Evolutionary conservation across 1,140 invertebrate genomes (phyloP), one percentile per base, ranked within the genome.

Genomic region (Lasioglossum baleicum): DNA sequence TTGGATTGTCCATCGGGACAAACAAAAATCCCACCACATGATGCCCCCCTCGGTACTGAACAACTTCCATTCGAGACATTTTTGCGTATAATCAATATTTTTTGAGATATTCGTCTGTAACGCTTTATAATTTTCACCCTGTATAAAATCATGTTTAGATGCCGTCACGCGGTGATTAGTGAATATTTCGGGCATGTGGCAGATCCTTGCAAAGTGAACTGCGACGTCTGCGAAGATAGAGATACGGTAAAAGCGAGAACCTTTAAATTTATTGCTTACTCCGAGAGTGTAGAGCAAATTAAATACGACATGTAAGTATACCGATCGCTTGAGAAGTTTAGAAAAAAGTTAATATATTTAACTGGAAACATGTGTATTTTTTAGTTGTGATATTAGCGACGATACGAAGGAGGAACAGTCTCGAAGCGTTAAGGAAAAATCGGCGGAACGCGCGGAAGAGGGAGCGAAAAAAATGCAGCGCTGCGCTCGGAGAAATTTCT

Each of bases 301-400:
- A 69, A 31, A 17, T 76, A 76, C 20, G 22, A 31, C n/a, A 26
- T 56, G 74, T 75, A 44, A 75, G 65, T 75, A 75, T 58, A 40
- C 20, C 17, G 13, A 13, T 10, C 17, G 5, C 35, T 5, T 35
- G 35, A 35, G 3, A 35, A 35, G 35, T 35, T 35, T 35, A 3
- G 35, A 35, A 35, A 26, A 35, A 35, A 40, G 15, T n/a, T n/a
- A n/a, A n/a, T 48, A 48, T 48, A 48, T 48, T 26, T 48, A 48
- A 48, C 8, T 48, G 8, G 10, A 48, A 11, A 48, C 13, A 48
- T 11, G 13, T 48, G 0, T 26, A 61, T 48, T 76, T 60, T 20
- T 40, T 51, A 77, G 75, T 4, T 40, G 7, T n/a, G 42, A 77
- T 7, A 20, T 51, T 48, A 70, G 35, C 4, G 53, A 69, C 6